phyloP scores from a whole-genome alignment of 92 coral and sea anemone species.

The Parazoanthus darwini region DNA sequence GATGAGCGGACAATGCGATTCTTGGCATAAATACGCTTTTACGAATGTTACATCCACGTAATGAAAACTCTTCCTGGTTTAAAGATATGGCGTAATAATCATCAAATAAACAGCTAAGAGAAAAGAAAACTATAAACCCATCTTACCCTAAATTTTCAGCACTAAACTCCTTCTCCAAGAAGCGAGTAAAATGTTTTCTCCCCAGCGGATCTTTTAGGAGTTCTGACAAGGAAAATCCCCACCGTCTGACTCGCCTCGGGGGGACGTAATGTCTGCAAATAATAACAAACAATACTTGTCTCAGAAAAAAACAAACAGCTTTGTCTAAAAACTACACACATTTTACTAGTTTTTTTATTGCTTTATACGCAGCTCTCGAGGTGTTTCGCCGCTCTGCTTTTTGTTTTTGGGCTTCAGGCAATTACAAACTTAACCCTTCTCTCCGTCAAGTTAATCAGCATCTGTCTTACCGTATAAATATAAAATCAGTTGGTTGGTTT shows the following conservation, averaged over 20 bases:
- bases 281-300: background rate
- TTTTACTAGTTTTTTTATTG: too few species aligned
- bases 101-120: background rate
- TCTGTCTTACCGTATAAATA: too few species aligned
- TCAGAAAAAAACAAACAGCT: background rate
- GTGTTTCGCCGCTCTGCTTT: too few species aligned
- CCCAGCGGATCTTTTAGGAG: conserved; percentile 91
- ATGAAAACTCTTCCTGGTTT: background rate
- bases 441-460: too few species aligned
- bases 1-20: background rate
- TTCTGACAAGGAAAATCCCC: conserved; percentile 86
- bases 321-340: background rate
- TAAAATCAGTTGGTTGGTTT: too few species aligned
- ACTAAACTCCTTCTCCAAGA: conserved; percentile 94
- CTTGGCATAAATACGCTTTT: too few species aligned
- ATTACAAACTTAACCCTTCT: too few species aligned
- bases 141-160: conserved; percentile 96
- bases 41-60: too few species aligned
- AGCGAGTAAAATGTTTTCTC: conserved; percentile 84
- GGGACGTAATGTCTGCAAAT: conserved; percentile 80
- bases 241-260: conserved; percentile 79
- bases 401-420: too few species aligned
- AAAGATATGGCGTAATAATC: background rate
- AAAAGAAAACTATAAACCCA: background rate
- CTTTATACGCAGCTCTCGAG: too few species aligned